Evolutionary conservation across 2,888 invertebrate species (phyloP).

Genomic region (Yponomeuta plumbellus): DNA sequence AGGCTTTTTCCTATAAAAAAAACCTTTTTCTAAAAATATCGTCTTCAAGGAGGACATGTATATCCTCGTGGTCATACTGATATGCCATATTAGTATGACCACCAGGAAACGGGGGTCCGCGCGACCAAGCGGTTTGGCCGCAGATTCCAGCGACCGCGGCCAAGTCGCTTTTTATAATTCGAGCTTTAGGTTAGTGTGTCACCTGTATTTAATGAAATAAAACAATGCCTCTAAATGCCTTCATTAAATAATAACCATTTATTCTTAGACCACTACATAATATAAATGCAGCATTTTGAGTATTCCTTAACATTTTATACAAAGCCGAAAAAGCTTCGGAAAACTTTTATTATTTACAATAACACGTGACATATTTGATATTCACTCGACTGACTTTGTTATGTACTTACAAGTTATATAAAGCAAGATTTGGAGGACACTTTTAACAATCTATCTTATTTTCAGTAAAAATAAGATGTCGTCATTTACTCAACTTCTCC

Average conservation of each 20-base stretch:
- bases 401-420: background rate
- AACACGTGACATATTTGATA: background rate
- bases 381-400: background rate
- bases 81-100: too few relatives aligned
- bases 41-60: too few relatives aligned
- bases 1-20: too few relatives aligned
- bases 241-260: background rate
- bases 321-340: background rate
- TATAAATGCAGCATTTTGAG: background rate
- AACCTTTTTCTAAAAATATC: too few relatives aligned
- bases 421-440: background rate
- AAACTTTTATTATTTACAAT: background rate
- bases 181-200: too few relatives aligned
- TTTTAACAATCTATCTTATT: background rate
- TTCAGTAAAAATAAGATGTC: background rate
- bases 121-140: too few relatives aligned
- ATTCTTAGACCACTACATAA: background rate
- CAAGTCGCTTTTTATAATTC: too few relatives aligned
- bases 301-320: background rate
- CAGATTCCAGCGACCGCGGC: too few relatives aligned
- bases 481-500: background rate
- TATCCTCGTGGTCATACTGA: too few relatives aligned
- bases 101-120: too few relatives aligned
- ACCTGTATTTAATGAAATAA: too few relatives aligned
- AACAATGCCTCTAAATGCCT: too few relatives aligned